Evolutionary conservation across 2,797 vertebrate species (phyloP).

Genomic region (Pangasius sanitwongsei): DNA sequence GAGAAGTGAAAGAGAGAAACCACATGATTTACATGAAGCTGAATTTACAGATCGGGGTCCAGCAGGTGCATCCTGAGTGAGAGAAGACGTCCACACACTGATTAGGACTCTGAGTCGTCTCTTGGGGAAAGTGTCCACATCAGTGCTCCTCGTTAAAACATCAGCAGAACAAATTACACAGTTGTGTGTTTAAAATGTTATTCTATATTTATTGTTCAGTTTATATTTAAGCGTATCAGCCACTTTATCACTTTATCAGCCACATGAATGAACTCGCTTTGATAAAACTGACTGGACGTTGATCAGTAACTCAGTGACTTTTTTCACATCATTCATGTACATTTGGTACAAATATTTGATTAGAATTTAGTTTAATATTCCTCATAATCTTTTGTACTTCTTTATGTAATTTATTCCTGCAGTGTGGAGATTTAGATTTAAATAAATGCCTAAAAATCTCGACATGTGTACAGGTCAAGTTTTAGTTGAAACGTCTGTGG

Average conservation of each 20-base stretch:
- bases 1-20: background rate
- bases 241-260: background rate
- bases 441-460: background rate
- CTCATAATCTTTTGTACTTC: background rate
- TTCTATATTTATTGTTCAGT: background rate
- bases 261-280: background rate
- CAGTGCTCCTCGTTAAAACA: background rate
- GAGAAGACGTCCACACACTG: background rate
- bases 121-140: background rate
- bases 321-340: background rate
- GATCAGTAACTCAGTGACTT: background rate
- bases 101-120: background rate
- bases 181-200: background rate
- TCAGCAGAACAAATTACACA: background rate
- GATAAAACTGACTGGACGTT: background rate
- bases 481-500: too few species aligned
- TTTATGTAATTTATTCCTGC: background rate
- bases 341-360: background rate
- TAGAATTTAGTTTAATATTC: background rate
- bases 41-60: background rate
- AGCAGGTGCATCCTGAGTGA: conserved; percentile 31
- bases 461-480: background rate
- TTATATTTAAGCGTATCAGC: background rate
- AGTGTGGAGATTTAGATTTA: background rate
- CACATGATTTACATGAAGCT: background rate